phyloP scores from a whole-genome alignment of 2,113 vertebrate species.

The Alethe diademata region DNA sequence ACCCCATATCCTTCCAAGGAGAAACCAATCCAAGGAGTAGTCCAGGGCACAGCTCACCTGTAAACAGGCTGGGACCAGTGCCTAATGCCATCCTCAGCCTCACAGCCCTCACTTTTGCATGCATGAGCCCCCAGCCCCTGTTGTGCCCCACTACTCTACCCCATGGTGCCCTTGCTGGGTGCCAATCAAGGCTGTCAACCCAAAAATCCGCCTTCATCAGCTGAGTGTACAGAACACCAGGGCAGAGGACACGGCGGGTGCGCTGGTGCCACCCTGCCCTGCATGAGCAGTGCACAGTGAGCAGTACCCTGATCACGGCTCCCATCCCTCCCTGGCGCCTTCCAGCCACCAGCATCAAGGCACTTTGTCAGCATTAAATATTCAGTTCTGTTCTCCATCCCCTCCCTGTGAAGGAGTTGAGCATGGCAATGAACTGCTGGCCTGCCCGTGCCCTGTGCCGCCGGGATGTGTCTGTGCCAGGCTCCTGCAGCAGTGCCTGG shows the following conservation, averaged over 20 bases:
- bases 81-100: neutral
- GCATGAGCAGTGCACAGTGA: accelerated
- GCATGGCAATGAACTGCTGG: neutral
- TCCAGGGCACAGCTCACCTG: neutral
- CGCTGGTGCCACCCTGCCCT: accelerated
- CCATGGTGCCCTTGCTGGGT: neutral
- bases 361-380: constrained; percentile 35
- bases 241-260: accelerated
- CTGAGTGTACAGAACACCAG: neutral
- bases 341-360: neutral
- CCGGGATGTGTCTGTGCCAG: neutral
- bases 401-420: neutral
- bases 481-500: neutral
- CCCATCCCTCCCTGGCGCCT: neutral
- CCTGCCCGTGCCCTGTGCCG: neutral
- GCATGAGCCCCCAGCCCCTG: neutral
- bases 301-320: neutral
- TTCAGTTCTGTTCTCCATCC: constrained; percentile 14
- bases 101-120: accelerated
- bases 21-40: neutral
- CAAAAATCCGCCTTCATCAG: neutral
- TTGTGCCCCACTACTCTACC: neutral
- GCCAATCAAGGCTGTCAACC: accelerated
- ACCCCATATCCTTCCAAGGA: neutral
- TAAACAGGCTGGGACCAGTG: accelerated